Evolutionary conservation across 2,888 invertebrate genomes (phyloP), one percentile per base, ranked within the genome.

Genomic region (Copidosoma aretas): DNA sequence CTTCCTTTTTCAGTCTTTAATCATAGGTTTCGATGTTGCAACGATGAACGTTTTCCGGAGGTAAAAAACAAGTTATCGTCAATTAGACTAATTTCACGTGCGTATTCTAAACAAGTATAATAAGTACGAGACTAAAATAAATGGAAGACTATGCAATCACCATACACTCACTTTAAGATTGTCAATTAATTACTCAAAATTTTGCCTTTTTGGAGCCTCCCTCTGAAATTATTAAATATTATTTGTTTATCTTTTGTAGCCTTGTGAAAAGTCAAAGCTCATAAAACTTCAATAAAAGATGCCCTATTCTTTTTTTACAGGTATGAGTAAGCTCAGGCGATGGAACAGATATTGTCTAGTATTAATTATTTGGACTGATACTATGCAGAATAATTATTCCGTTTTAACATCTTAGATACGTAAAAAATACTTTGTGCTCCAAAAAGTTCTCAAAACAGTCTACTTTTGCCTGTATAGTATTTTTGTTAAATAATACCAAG

Each of bases 121-220:
- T 65, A n/a, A 65, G 52, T 60, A n/a, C 59, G 64, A 63, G 62
- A 41, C 22, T 39, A 39, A 57, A 57, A 19, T 39, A 58, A 65
- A 57, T 71, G 68, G 71, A 71, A 71, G 68, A 71, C 68, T 67
- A 60, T 64, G 60, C 60, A 67, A 71, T 64, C 71, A 60, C 56
- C 58, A 0, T 46, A 51, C 49, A 46, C 39, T 53, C 57, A 51
- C 56, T 54, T 69, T 21, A 64, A 67, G 64, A 71, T 68, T 71
- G 64, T 71, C 59, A 59, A 60, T 64, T 43, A 24, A 59, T 62
- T 71, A 58, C 53, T 59, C 41, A 15, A 61, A 49, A 56, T 22
- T 3, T 15, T 19, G 17, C 39, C 17, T 43, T 60, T 22, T 32
- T 57, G 32, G 53, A 17, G 24, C 57, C 57, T 60, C 68, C 5